Base-by-base conservation (phyloP, 2,888 invertebrate genomes). In the Spisula solida region DNA sequence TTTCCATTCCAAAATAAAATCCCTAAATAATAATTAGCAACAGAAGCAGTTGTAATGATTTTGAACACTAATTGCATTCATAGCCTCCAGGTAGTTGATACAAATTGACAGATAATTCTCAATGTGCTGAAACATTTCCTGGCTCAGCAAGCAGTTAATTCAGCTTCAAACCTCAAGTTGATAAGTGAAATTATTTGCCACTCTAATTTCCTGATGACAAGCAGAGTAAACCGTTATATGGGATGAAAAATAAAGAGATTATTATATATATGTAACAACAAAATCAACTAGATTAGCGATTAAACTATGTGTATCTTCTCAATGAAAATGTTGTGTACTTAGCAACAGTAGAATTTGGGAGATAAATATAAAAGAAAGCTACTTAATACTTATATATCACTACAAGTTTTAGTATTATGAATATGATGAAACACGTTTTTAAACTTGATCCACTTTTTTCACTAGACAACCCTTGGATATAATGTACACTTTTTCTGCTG, bases 51-150 rank as follows among this genome's bases (percentile, higher is more conserved):
- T n/a, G 60, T 66, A 66, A 66, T 25, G 25, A 25, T 25, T 66
- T 66, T n/a, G n/a, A 66, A 66, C 34, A 75, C 31, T 75, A 75
- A 75, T 75, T 75, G 34, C 29, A 75, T 75, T 34, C 75, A 75
- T 75, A 75, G 75, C 75, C 75, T 34, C 14, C 2, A 75, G 75
- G 75, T 34, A 75, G 34, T 75, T 34, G 31, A 31, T 18, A 75
- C 75, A 75, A 75, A 75, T 75, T 75, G 75, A 75, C 34, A 75
- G 75, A 75, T 14, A 66, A 66, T 66, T 66, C 56, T 10, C 10
- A 6, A 25, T n/a, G 5, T 66, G n/a, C 60, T 51, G 51, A 1
- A 41, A 25, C n/a, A n/a, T 66, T n/a, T 66, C 25, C 60, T 66
- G n/a, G 25, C n/a, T 66, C n/a, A 25, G 25, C 25, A 25, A 25